Base-by-base conservation (phyloP, 2,797 vertebrate genomes). In the Poeciliopsis presidionis region DNA sequence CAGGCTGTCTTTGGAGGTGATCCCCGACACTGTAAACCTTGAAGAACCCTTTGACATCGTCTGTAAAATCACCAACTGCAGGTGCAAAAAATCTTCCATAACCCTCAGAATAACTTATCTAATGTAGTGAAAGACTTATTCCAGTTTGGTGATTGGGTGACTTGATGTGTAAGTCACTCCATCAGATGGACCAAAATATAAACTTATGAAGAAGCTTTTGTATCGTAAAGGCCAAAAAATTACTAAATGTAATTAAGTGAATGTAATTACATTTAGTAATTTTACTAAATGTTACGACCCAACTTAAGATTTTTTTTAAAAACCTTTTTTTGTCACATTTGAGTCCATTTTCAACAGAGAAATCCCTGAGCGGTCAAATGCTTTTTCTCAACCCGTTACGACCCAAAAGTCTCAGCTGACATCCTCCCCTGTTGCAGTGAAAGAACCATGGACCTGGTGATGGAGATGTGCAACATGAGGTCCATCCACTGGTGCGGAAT, bases 61-160 rank as follows among this genome's bases (percentile, higher is more conserved):
- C 80, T 99, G 98, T 95, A 99, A 99, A 97, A 98, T 99, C 95
- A 99, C 97, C 67, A 99, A 99, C 91, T 99, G 98, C 98, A 99
- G 98, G 98, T 99, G 94, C 93, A 86, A 36, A 18, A 33, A 14
- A 25, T n/a, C 20, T 11, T 7, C 2, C 14, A 8, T 49, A 20
- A 59, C 7, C 22, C 28, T 28, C 41, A n/a, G 33, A 18, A 7
- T 73, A 12, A 72, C 13, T 61, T 4, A 18, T 4, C 7, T 18
- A 63, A 22, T 36, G 16, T 20, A 18, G 16, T 18, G 14, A 36
- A 63, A 36, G 30, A 16, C 7, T 65, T 36, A 61, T 61, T 33
- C 28, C 28, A 61, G 13, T 63, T 36, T 36, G 39, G 39, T 41
- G 36, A 63, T 30, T 28, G 22, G 53, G n/a, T 16, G 28, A 61